phyloP scores from a whole-genome alignment of 2,797 vertebrate species.

The Sphaeramia orbicularis region DNA sequence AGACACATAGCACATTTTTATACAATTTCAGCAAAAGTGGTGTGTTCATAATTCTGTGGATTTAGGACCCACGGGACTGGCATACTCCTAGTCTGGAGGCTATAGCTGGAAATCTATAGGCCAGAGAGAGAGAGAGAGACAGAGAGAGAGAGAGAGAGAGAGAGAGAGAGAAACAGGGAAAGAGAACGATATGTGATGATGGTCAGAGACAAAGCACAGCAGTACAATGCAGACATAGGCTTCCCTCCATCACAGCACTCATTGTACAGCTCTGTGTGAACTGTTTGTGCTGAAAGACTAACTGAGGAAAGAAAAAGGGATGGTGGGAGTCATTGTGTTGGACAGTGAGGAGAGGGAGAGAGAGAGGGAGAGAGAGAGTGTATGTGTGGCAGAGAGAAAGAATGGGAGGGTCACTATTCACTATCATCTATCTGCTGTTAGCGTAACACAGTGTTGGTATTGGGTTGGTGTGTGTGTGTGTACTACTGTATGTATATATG shows the following conservation, averaged over 20 bases:
- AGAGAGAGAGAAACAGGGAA: constrained; percentile 29
- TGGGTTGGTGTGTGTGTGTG: constrained; percentile 6
- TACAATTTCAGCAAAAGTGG: constrained; percentile 32
- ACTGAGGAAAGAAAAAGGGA: constrained; percentile 55
- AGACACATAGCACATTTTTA: constrained; percentile 1
- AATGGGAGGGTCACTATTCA: constrained; percentile 36
- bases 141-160: constrained; percentile 11
- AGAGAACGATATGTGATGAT: constrained; percentile 43
- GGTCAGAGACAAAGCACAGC: constrained; percentile 63
- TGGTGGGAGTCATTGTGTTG: constrained; percentile 29
- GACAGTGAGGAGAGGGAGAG: constrained; percentile 7
- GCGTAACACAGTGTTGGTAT: constrained; percentile 5
- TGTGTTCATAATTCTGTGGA: constrained; percentile 26
- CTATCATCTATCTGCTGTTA: constrained; percentile 39
- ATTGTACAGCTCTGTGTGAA: constrained; percentile 68
- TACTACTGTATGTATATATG: constrained; percentile 7
- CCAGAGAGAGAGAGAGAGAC: not conserved
- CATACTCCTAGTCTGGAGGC: constrained; percentile 11
- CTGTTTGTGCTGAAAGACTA: constrained; percentile 70
- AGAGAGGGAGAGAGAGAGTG: constrained; percentile 6
- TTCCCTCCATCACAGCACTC: constrained; percentile 65
- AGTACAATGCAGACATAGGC: constrained; percentile 66
- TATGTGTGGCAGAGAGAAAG: constrained; percentile 15
- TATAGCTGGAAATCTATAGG: not conserved
- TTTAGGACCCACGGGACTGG: constrained; percentile 30